Conservation (phyloP, 1,140 invertebrate species). For the Drosophila sproati region DNA sequence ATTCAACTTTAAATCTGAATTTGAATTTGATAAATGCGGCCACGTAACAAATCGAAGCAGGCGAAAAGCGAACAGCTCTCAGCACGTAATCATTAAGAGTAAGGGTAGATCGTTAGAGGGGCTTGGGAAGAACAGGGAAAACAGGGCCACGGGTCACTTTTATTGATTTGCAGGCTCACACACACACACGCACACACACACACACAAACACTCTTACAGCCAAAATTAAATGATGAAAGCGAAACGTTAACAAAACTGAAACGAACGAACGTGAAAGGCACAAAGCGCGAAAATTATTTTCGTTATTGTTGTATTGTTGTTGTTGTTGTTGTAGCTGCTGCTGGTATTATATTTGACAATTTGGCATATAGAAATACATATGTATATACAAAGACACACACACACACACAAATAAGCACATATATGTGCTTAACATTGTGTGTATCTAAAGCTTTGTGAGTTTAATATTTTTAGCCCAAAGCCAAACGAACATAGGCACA, state of each 20-base stretch:
- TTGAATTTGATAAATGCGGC: constrained; percentile 60
- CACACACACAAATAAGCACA: background rate
- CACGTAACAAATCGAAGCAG: constrained; percentile 31
- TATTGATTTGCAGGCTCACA: constrained; percentile 68
- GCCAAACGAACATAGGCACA: constrained; percentile 62
- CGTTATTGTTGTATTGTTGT: constrained; percentile 52
- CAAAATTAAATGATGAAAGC: constrained; percentile 77
- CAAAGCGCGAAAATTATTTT: constrained; percentile 72
- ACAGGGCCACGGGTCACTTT: constrained; percentile 50
- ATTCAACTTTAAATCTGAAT: constrained; percentile 45
- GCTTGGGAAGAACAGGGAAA: background rate
- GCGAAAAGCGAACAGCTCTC: constrained; percentile 7
- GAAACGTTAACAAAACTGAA: constrained; percentile 48
- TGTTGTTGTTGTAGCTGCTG: constrained; percentile 15
- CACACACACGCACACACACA: constrained; percentile 22
- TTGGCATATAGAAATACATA: constrained; percentile 44
- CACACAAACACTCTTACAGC: constrained; percentile 14
- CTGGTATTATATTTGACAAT: constrained; percentile 67
- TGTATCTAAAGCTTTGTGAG: constrained; percentile 61
- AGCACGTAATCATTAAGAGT: constrained; percentile 1
- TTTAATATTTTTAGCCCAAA: constrained; percentile 81
- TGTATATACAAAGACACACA: constrained; percentile 4
- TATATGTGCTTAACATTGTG: constrained; percentile 23
- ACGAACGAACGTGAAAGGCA: constrained; percentile 48
- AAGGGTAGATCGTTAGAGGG: background rate